phyloP scores from a whole-genome alignment of 2,797 vertebrate species.

The Rhabdophis nuchalis region DNA sequence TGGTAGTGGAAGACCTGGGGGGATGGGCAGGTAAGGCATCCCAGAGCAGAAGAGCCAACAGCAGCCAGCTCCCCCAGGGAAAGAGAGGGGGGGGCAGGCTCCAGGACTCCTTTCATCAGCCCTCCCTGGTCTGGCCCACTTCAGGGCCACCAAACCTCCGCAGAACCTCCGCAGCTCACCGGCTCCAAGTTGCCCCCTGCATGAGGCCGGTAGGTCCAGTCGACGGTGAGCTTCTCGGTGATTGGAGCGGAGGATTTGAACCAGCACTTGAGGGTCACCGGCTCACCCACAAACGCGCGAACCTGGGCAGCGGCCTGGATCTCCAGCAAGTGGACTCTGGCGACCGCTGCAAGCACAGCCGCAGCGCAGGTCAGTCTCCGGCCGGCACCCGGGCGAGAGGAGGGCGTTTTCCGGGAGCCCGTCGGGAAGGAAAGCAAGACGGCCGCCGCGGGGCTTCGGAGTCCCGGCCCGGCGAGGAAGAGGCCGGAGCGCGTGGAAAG shows the following conservation, averaged over 20 bases:
- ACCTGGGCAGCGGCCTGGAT: constrained; percentile 65
- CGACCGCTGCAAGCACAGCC: constrained; percentile 47
- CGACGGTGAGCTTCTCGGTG: constrained; percentile 78
- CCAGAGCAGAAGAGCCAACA: background rate
- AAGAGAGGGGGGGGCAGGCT: background rate
- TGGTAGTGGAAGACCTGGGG: constrained; percentile 87
- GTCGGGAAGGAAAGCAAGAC: background rate
- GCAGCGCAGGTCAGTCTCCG: background rate
- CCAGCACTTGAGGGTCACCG: constrained; percentile 75
- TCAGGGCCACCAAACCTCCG: background rate
- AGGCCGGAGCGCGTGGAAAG: background rate
- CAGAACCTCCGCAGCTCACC: constrained; percentile 66
- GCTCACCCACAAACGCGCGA: constrained; percentile 70
- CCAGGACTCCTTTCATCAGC: background rate
- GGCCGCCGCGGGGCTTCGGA: background rate
- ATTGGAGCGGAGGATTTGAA: constrained; percentile 78
- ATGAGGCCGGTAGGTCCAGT: constrained; percentile 83
- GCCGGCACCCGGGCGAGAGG: background rate
- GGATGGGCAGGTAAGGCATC: background rate
- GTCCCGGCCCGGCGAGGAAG: background rate
- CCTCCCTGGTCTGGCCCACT: background rate
- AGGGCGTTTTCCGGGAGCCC: background rate
- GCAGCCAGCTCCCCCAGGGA: background rate
- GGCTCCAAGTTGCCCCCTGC: constrained; percentile 72
- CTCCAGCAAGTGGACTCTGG: constrained; percentile 56